Percentiles rank a stretch among this genome's conserved stretches.
Conservation (phyloP, 2,113 vertebrate species). For the Burhinus oedicnemus region DNA sequence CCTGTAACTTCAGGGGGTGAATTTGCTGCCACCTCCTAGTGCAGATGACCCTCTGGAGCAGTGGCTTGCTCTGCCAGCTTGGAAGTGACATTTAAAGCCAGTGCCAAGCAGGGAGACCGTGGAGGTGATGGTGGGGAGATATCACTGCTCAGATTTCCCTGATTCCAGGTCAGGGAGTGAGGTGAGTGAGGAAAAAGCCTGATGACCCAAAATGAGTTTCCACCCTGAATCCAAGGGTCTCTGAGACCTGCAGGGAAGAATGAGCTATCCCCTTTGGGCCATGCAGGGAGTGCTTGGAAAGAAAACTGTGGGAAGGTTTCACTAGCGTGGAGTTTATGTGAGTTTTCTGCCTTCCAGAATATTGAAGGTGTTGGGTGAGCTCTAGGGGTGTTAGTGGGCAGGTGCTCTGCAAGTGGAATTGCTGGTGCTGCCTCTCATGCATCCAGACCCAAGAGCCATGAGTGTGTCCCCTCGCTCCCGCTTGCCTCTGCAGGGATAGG, state of each 20-base stretch:
- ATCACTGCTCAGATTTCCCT: not conserved
- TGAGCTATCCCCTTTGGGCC: not conserved
- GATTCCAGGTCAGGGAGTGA: not conserved
- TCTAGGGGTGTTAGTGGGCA: accelerated
- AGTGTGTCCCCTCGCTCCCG: accelerated
- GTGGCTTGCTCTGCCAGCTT: not conserved
- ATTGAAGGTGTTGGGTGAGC: not conserved
- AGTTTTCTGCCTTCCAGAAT: not conserved
- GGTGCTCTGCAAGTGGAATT: not conserved
- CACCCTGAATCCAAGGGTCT: not conserved
- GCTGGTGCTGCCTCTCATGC: not conserved
- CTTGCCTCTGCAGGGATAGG: not conserved
- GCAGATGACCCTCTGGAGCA: not conserved
- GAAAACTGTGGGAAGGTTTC: not conserved
- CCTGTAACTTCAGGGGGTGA: not conserved
- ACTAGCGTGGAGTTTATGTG: not conserved
- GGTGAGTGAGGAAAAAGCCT: not conserved
- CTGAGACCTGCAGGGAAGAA: not conserved
- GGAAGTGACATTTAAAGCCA: not conserved
- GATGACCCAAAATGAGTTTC: not conserved
- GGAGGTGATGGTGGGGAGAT: too few relatives aligned
- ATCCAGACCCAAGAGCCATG: accelerated
- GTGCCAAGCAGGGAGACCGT: not conserved
- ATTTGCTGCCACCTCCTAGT: not conserved
- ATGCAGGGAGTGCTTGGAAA: not conserved